Conservation (phyloP, 2,888 invertebrate species). For the Pyrochroa serraticornis region DNA sequence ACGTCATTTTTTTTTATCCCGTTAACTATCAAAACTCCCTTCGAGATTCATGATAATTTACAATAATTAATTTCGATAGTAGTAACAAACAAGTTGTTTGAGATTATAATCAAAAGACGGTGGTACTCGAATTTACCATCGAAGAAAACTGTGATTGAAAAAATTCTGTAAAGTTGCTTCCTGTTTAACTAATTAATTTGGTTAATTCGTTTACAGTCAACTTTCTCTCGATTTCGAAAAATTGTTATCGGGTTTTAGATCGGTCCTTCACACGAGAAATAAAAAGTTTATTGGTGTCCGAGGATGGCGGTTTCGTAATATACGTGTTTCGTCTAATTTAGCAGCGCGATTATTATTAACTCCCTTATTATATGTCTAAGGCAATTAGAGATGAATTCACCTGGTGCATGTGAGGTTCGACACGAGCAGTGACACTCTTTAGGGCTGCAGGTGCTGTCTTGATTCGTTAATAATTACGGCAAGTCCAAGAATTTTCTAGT, state of each 20-base stretch:
- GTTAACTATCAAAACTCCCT: constrained; percentile 12
- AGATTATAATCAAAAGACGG: background rate
- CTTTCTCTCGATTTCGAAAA: too few species aligned
- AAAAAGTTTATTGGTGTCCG: too few species aligned
- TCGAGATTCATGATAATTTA: constrained; percentile 18
- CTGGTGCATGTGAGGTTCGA: constrained; percentile 21
- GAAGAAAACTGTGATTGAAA: too few species aligned
- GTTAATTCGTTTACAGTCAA: too few species aligned
- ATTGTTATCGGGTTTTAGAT: too few species aligned
- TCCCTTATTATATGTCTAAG: background rate
- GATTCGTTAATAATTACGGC: constrained; percentile 28
- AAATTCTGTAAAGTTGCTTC: too few species aligned
- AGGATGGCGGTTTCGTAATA: too few species aligned
- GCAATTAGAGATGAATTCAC: constrained; percentile 19
- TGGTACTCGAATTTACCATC: too few species aligned
- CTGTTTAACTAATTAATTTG: too few species aligned
- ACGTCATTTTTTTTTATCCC: constrained; percentile 6
- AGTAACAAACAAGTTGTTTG: constrained; percentile 9
- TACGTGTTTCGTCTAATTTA: too few species aligned
- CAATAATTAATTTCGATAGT: constrained; percentile 16
- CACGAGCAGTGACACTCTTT: constrained; percentile 26
- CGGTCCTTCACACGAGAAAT: too few species aligned
- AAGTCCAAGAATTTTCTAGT: constrained; percentile 2
- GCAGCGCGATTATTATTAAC: too few species aligned
- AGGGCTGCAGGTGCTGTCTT: constrained; percentile 30